Conservation (phyloP, 2,797 vertebrate species). For the Amniataba percoides region DNA sequence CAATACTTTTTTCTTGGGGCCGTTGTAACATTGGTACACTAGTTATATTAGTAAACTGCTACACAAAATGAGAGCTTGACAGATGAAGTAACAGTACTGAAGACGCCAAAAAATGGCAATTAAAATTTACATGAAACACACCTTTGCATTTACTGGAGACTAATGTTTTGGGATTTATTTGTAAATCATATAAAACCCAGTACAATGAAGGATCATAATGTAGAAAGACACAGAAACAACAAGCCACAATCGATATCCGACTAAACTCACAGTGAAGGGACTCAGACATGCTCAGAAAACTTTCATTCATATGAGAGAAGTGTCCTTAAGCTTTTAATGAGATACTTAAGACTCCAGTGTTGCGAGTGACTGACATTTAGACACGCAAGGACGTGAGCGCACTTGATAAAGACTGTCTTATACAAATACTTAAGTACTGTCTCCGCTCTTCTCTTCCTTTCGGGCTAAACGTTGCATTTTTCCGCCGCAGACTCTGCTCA, state of each 20-base stretch:
- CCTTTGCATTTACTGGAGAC: not conserved
- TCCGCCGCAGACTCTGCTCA: constrained; percentile 9
- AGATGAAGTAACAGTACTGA: not conserved
- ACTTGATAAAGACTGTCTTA: constrained; percentile 31
- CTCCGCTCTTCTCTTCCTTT: constrained; percentile 18
- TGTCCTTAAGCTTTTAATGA: constrained; percentile 45
- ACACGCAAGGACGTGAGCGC: constrained; percentile 22
- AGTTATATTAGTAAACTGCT: not conserved
- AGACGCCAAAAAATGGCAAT: not conserved
- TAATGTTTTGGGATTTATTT: not conserved
- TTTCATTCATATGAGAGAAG: constrained; percentile 36
- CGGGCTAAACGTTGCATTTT: constrained; percentile 21
- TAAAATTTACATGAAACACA: not conserved
- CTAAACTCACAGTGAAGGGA: constrained; percentile 13
- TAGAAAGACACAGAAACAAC: not conserved
- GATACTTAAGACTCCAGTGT: constrained; percentile 33
- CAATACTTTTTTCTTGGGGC: not conserved
- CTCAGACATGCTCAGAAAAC: constrained; percentile 24
- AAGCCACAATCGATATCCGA: constrained; percentile 15
- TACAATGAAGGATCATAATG: not conserved
- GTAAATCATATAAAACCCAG: constrained; percentile 4
- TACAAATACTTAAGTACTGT: constrained; percentile 35
- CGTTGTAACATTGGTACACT: not conserved
- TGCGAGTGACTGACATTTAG: constrained; percentile 23
- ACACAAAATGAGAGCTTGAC: too few species aligned